Percentiles rank a stretch among this genome's conserved stretches.
These are phyloP conservation scores for Sinohyriopsis cumingii DNA, from an alignment of 2,888 invertebrate species.

Conservation along the genomic window DNA sequence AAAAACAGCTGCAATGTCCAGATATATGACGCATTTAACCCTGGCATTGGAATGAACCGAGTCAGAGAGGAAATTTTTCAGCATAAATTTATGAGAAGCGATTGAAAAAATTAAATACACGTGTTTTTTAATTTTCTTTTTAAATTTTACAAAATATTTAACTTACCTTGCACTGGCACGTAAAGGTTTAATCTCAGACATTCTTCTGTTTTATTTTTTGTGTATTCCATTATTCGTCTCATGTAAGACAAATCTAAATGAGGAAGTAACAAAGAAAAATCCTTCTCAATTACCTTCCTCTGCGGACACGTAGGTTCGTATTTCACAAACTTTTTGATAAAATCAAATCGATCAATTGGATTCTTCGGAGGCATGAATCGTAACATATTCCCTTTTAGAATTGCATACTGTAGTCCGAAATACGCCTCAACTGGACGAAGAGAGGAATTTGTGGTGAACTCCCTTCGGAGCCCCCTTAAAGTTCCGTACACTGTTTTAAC, in stretches of 20 bases:
- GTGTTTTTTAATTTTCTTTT: too few relatives aligned
- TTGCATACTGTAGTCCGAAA: slow-evolving; percentile 92
- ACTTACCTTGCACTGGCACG: slow-evolving; percentile 92
- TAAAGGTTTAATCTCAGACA: slow-evolving; percentile 97
- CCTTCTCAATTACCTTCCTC: slow-evolving; percentile 84
- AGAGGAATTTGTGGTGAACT: too few relatives aligned
- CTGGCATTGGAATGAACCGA: too few relatives aligned
- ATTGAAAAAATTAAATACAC: too few relatives aligned
- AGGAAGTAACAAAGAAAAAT: slow-evolving; percentile 81
- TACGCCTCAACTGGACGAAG: slow-evolving; percentile 84
- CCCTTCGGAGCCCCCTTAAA: too few relatives aligned
- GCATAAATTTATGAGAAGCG: too few relatives aligned
- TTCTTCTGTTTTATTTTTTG: slow-evolving; percentile 96
- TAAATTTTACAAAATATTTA: too few relatives aligned
- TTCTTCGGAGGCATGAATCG: slow-evolving; percentile 97
- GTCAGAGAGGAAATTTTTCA: too few relatives aligned
- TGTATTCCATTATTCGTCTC: slow-evolving; percentile 79
- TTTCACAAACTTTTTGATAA: slow-evolving; percentile 78
- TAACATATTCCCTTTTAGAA: slow-evolving; percentile 88
- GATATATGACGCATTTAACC: too few relatives aligned
- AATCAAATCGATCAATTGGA: slow-evolving; percentile 87
- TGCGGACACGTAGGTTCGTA: slow-evolving; percentile 93
- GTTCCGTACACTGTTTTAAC: too few relatives aligned
- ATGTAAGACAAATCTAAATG: slow-evolving; percentile 91
- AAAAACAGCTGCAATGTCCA: too few relatives aligned